Percentiles rank a stretch among this genome's conserved stretches.
These are phyloP conservation scores for Octomys mimax DNA, from an alignment of 2,797 vertebrate genomes.

Conservation along the genomic window DNA sequence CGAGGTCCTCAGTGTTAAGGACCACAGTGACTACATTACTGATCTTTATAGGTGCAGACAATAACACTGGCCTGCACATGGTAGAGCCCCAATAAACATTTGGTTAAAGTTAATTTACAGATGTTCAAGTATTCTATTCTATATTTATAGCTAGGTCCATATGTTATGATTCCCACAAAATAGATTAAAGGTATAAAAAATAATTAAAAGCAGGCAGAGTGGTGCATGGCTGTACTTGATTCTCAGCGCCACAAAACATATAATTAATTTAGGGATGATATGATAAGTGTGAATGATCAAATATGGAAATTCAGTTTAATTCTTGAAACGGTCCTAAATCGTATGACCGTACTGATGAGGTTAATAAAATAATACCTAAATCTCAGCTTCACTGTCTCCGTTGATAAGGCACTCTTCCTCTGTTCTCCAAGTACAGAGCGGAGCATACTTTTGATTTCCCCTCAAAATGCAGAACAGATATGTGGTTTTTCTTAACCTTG, in stretches of 20 bases:
- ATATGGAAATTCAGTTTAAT: constrained; percentile 72
- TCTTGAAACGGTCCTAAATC: constrained; percentile 70
- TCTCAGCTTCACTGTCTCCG: constrained; percentile 24
- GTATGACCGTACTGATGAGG: constrained; percentile 62
- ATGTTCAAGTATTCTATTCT: constrained; percentile 71
- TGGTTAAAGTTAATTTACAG: constrained; percentile 70
- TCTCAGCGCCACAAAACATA: neutral
- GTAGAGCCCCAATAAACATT: constrained; percentile 61
- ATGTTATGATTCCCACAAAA: constrained; percentile 51
- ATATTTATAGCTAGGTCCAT: constrained; percentile 62
- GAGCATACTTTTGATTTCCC: constrained; percentile 53
- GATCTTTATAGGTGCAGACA: constrained; percentile 22
- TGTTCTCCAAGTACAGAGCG: constrained; percentile 61
- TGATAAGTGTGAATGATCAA: constrained; percentile 48
- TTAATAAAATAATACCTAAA: constrained; percentile 66
- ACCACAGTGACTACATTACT: neutral
- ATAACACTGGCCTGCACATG: constrained; percentile 24
- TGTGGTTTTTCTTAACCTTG: constrained; percentile 87
- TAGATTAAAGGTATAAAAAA: neutral
- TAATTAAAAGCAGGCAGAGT: neutral
- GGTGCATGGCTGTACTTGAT: neutral
- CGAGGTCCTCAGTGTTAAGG: neutral
- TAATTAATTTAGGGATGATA: constrained; percentile 53
- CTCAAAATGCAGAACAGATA: constrained; percentile 81
- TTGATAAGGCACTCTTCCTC: constrained; percentile 63